Conservation (phyloP, 2,113 vertebrate genomes). For the Bagarius yarrelli region DNA sequence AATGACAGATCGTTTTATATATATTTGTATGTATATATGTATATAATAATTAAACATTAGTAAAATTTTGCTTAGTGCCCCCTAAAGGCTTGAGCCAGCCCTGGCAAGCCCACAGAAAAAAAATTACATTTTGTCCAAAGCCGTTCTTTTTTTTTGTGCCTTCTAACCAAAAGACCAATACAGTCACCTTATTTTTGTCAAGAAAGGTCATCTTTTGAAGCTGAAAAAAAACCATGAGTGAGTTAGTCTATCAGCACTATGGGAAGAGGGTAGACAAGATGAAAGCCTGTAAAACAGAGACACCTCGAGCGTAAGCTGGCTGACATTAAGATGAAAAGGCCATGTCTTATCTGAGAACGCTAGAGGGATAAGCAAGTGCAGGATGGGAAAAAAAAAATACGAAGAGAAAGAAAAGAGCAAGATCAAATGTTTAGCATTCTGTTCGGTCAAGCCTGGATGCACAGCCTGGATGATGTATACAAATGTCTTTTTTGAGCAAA, state of each 20-base stretch:
- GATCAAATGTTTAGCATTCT: constrained; percentile 1
- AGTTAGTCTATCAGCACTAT: neutral
- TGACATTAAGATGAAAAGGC: constrained; percentile 47
- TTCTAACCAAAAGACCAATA: neutral
- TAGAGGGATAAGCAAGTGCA: neutral
- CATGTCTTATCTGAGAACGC: constrained; percentile 23
- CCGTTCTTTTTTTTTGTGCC: neutral
- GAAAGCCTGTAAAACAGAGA: constrained; percentile 25
- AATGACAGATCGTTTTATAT: too few species aligned
- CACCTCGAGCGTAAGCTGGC: neutral
- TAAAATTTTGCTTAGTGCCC: neutral
- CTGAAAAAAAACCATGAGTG: neutral
- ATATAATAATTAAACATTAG: too few species aligned
- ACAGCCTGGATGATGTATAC: constrained; percentile 1
- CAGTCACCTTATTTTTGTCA: neutral
- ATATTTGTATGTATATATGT: too few species aligned
- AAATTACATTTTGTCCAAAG: too few species aligned
- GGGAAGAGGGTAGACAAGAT: constrained; percentile 6
- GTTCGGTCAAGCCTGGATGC: neutral
- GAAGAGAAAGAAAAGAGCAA: neutral
- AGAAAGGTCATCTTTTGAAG: constrained; percentile 37
- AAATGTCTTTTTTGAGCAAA: neutral
- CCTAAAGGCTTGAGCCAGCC: neutral
- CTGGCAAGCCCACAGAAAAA: neutral
- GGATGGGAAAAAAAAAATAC: constrained; percentile 5